These are phyloP conservation scores for Agriotes lineatus DNA, from an alignment of 2,888 invertebrate genomes.

Conservation along the genomic window DNA sequence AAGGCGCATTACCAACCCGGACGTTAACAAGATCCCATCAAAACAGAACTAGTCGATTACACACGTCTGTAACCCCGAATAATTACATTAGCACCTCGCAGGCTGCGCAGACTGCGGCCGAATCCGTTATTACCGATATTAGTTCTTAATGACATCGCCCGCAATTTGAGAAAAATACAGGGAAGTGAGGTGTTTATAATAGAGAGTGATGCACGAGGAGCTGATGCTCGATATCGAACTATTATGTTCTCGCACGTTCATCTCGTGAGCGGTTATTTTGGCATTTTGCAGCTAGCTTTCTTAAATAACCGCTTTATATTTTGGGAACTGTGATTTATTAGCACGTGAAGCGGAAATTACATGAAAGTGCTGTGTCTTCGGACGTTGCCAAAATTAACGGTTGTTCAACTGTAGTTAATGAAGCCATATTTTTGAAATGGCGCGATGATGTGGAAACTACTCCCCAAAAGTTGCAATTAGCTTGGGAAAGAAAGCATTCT, in stretches of 20 bases:
- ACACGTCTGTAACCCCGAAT: conserved; percentile 37
- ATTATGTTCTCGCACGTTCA: conserved; percentile 1
- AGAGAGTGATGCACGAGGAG: neutral
- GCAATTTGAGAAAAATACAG: conserved; percentile 43
- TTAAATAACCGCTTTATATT: too few relatives aligned
- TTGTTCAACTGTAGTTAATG: too few relatives aligned
- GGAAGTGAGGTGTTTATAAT: conserved; percentile 19
- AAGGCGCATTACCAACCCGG: conserved; percentile 23
- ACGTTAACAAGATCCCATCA: conserved; percentile 31
- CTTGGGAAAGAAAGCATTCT: too few relatives aligned
- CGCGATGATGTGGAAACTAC: too few relatives aligned
- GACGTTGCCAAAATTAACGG: too few relatives aligned
- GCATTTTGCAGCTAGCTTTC: neutral
- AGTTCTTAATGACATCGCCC: conserved; percentile 43
- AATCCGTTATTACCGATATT: conserved; percentile 42
- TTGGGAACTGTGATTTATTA: neutral
- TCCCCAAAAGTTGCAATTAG: too few relatives aligned
- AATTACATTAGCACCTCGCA: conserved; percentile 46
- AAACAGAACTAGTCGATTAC: conserved; percentile 28
- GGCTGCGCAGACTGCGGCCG: conserved; percentile 37
- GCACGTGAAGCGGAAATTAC: too few relatives aligned
- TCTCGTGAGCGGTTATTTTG: neutral
- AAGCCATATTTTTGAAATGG: too few relatives aligned
- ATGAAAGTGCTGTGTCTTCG: too few relatives aligned
- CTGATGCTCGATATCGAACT: conserved; percentile 4